phyloP scores from a whole-genome alignment of 2,888 invertebrate genomes.

The Eristalis pertinax region DNA sequence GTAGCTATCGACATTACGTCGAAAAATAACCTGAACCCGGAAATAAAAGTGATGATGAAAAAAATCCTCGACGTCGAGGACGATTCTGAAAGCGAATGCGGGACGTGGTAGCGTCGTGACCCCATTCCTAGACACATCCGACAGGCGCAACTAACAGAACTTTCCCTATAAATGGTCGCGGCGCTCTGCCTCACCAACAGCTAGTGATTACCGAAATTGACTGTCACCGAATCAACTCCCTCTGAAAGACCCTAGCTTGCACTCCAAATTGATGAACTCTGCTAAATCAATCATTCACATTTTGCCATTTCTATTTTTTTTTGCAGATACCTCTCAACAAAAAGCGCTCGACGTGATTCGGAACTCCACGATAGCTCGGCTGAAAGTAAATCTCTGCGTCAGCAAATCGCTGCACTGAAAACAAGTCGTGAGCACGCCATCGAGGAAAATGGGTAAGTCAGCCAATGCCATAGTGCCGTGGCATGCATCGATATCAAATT shows the following conservation, averaged over 20 bases:
- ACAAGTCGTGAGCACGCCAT: constrained; percentile 79
- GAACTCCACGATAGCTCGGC: constrained; percentile 78
- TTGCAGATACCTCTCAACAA: constrained; percentile 76
- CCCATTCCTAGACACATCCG: too few species aligned
- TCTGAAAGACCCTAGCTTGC: background rate
- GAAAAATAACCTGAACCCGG: too few species aligned
- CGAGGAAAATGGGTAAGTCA: constrained; percentile 79
- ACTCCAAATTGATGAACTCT: background rate
- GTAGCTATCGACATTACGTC: too few species aligned
- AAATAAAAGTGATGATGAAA: too few species aligned
- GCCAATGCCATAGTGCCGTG: background rate
- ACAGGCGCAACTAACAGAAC: too few species aligned
- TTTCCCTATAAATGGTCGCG: too few species aligned
- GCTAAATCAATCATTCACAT: background rate
- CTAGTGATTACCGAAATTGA: too few species aligned
- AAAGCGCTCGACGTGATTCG: constrained; percentile 77
- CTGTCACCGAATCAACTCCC: background rate
- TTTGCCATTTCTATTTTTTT: background rate
- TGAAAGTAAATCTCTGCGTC: constrained; percentile 79
- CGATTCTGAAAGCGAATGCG: too few species aligned
- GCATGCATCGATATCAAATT: constrained; percentile 11
- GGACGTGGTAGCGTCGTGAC: too few species aligned
- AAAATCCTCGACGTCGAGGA: too few species aligned
- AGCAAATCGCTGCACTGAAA: constrained; percentile 79
- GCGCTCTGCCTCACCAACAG: too few species aligned